Base-by-base conservation (phyloP, 2,797 vertebrate species). In the Protosalanx chinensis region DNA sequence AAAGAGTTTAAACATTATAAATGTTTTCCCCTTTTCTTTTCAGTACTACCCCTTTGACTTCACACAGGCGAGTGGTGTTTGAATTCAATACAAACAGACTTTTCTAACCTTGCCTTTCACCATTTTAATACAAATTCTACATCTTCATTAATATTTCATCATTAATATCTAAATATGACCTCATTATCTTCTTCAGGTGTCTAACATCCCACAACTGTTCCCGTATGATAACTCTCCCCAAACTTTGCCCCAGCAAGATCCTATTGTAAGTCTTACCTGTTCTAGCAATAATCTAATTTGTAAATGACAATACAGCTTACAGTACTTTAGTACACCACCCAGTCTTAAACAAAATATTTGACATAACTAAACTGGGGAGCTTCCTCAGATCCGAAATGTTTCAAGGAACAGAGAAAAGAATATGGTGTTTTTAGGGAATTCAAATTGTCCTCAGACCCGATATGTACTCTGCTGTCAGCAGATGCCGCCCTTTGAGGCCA, bases 11-110 rank as follows among this genome's bases (percentile, higher is more conserved):
- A 3, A 46, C 41, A 12, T 46, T 12, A 46, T 46, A 12, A 64
- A 35, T 72, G 5, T 72, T 73, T 23, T 83, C 29, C 81, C 73
- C 72, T 6, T 3, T 18, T 71, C n/a, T 46, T 60, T 84, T 27
- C 77, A 93, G 92, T 92, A 90, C 85, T 93, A 92, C 85, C 91
- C 91, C 5, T 92, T 86, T 71, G 91, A 93, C 82, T 91, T 92
- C 67, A 16, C 72, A 62, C 86, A 89, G 87, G 33, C 88, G 81
- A 90, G 92, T 93, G 88, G 57, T 3, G 51, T 68, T 69, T 27
- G n/a, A 67, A 41, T 37, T 0, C 64, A 1, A 27, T 56, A 20
- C 23, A 4, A 33, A 4, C 46, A 12, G 10, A 49, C 46, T 49
- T 56, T n/a, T n/a, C 6, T 56, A 56, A 56, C 51, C 41, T 35